These are phyloP conservation scores for Zoroaster sp. DNA, from an alignment of 53 echinoderm and acorn worm genomes.

Conservation along the genomic window DNA sequence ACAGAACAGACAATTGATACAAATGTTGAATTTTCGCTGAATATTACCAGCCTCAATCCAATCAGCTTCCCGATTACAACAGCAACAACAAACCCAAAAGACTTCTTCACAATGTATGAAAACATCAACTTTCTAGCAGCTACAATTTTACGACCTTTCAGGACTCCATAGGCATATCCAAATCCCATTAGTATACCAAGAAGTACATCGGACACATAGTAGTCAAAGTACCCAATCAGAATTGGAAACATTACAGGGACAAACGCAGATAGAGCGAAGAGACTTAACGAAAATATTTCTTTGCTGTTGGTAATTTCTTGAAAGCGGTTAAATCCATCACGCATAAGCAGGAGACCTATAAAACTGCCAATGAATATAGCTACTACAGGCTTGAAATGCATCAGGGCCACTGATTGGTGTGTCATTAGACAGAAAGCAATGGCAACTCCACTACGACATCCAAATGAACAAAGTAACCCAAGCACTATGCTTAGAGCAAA, in stretches of 20 bases:
- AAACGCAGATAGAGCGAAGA: neutral
- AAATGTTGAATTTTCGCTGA: neutral
- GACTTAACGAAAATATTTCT: neutral
- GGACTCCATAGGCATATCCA: neutral
- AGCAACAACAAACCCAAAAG: slow-evolving; percentile 29
- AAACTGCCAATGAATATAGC: slow-evolving; percentile 11
- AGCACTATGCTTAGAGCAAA: neutral
- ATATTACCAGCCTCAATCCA: slow-evolving; percentile 36
- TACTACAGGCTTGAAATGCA: neutral
- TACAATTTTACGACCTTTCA: slow-evolving; percentile 6
- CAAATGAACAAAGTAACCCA: slow-evolving; percentile 33
- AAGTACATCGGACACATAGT: neutral
- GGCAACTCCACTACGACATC: slow-evolving; percentile 50
- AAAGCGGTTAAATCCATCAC: neutral
- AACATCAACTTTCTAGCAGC: neutral
- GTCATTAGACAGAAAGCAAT: slow-evolving; percentile 54
- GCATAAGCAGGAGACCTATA: slow-evolving; percentile 7
- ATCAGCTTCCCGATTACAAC: slow-evolving; percentile 8
- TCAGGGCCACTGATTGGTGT: neutral
- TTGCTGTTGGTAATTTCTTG: neutral
- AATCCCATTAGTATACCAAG: slow-evolving; percentile 34
- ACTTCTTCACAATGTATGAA: slow-evolving; percentile 31
- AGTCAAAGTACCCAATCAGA: neutral
- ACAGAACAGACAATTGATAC: neutral
- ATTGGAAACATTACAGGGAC: neutral